Evolutionary conservation across 2,113 vertebrate genomes (phyloP), one percentile per base, ranked within the genome.

Genomic region (Poeciliopsis turrubarensis): DNA sequence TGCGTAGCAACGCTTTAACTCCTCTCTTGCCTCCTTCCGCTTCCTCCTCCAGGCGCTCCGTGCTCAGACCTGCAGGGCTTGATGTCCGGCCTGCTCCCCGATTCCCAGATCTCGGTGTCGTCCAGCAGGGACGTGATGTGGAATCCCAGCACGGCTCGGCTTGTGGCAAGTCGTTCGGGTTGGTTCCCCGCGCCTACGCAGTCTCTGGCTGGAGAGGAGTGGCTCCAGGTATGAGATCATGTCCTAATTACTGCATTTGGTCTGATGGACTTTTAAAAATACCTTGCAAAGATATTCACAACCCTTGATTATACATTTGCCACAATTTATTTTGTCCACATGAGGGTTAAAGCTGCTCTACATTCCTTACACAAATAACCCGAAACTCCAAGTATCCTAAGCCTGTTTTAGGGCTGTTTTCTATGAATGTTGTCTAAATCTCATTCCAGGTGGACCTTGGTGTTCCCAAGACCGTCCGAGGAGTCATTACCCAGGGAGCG

Each of bases 41-140:
- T 34, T 60, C 47, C 31, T 31, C 0, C 78, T 68, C 29, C 94
- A 99, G 98, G 99, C 61, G 96, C 95, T 0, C 96, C 96, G 0
- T 99, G 98, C 72, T 98, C 98, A 8, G 95, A 94, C 91, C 95
- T 99, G 94, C 94, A 99, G 88, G 98, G 98, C 15, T 95, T 99
- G 96, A 95, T 98, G 68, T 99, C 98, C 0, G 98, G 98, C 37
- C 95, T 97, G 80, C 96, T 99, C n/a, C 92, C 96, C 0, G 98
- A 99, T 72, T 87, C 96, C 0, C 97, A 99, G 94, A 98, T 99
- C 93, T 95, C 96, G 0, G 95, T 96, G 63, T 99, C 98, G 15
- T 98, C 98, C 41, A 95, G 94, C 73, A 91, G 96, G 39, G 96
- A 97, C 75, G 95, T 97, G 51, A 94, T 96, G 85, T 99, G 98